Conservation (phyloP, 2,888 invertebrate genomes). For the Oasisia sp. region DNA sequence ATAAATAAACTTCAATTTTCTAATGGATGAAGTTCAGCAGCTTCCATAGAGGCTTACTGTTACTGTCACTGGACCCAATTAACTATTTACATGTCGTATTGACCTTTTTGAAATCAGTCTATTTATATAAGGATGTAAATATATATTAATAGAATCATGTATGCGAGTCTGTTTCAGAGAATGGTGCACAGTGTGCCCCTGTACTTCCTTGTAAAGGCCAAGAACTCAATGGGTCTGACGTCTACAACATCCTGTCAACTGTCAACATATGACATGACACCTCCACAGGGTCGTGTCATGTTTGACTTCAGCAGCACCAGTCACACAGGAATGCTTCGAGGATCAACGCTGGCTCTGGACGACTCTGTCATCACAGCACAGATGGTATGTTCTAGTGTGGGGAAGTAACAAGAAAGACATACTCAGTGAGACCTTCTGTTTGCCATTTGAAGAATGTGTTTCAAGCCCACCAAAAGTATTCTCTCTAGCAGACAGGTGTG, state of each 20-base stretch:
- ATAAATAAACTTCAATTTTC: no score
- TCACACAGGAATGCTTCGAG: constrained; percentile 45
- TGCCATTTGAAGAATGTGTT: no score
- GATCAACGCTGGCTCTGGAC: constrained; percentile 46
- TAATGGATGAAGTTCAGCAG: no score
- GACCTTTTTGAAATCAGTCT: no score
- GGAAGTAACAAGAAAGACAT: not conserved
- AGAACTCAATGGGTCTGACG: not conserved
- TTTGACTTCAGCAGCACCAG: constrained; percentile 47
- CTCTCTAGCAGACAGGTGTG: no score
- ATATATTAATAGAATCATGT: no score
- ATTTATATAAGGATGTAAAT: no score
- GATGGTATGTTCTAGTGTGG: not conserved
- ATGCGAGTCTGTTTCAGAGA: not conserved
- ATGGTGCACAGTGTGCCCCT: not conserved
- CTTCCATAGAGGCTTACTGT: no score
- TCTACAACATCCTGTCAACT: not conserved
- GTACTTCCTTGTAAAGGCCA: not conserved
- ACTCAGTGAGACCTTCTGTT: no score
- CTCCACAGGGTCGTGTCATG: constrained; percentile 34
- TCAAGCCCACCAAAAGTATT: no score
- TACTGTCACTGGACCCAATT: no score
- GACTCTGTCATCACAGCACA: constrained; percentile 38
- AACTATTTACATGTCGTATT: no score
- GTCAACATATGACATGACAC: not conserved